Evolutionary conservation across 2,113 vertebrate genomes (phyloP).

Genomic region (Crotalus tigris): DNA sequence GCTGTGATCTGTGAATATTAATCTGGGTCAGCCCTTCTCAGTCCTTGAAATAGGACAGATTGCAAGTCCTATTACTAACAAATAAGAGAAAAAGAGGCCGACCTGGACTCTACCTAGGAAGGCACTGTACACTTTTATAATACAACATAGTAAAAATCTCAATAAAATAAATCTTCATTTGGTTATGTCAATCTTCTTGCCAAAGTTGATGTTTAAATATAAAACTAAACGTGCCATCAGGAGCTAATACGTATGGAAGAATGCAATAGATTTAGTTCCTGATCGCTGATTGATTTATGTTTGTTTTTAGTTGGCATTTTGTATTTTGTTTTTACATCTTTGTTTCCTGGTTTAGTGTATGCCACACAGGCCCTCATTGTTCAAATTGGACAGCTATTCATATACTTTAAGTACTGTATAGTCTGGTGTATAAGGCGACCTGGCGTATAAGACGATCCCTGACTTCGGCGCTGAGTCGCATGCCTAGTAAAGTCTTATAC

Average conservation of each 20-base stretch:
- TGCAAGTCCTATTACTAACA: not conserved
- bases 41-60: not conserved
- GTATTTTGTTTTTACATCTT: not conserved
- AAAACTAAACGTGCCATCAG: not conserved
- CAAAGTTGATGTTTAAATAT: not conserved
- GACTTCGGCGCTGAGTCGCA: too few species aligned
- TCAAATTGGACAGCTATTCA: not conserved
- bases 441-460: too few species aligned
- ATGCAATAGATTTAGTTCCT: not conserved
- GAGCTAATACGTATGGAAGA: not conserved
- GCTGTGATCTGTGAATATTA: not conserved
- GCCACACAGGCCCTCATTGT: not conserved
- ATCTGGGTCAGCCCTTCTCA: not conserved
- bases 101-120: not conserved
- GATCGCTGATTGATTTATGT: not conserved
- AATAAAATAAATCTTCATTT: not conserved
- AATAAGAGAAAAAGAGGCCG: not conserved
- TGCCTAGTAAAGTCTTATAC: too few species aligned
- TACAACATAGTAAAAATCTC: not conserved
- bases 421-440: too few species aligned
- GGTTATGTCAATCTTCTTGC: not conserved
- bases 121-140: not conserved
- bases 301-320: not conserved
- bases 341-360: not conserved
- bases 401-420: not conserved